Percentiles rank a stretch among this genome's conserved stretches.
phyloP scores from a whole-genome alignment of 2,888 invertebrate species.

The Melinopterus prodromus region DNA sequence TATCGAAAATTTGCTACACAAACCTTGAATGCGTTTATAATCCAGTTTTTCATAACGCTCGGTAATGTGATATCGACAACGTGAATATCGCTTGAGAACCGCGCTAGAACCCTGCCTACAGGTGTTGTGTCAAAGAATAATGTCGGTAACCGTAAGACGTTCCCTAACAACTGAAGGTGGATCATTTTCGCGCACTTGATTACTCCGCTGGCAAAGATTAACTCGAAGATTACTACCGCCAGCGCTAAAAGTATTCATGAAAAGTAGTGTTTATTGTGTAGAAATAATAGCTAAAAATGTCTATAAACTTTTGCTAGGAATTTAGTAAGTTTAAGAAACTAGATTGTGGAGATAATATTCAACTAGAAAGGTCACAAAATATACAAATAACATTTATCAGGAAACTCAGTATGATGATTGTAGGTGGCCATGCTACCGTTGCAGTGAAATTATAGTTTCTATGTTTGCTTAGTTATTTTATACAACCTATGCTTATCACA shows the following conservation, averaged over 20 bases:
- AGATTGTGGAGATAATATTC: no score
- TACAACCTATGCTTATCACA: no score
- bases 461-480: no score
- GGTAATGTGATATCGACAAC: conserved; percentile 31
- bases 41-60: conserved; percentile 30
- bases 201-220: conserved; percentile 51
- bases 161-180: conserved; percentile 66
- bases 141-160: conserved; percentile 72
- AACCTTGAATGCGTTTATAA: conserved; percentile 33
- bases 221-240: conserved; percentile 30
- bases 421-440: no score
- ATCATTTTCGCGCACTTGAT: conserved; percentile 65
- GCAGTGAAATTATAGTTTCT: no score
- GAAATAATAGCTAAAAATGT: neutral
- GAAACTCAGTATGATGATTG: no score
- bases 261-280: neutral
- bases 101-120: conserved; percentile 73
- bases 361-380: no score
- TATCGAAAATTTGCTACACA: conserved; percentile 11
- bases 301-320: neutral
- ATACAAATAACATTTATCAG: no score
- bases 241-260: conserved; percentile 14
- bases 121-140: conserved; percentile 81
- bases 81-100: conserved; percentile 72
- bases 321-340: no score